A percentile compares a stretch with the other conserved stretches of the same genome.
These are phyloP conservation scores for Poecilia picta DNA, from an alignment of 2,797 vertebrate genomes.

Conservation along the genomic window DNA sequence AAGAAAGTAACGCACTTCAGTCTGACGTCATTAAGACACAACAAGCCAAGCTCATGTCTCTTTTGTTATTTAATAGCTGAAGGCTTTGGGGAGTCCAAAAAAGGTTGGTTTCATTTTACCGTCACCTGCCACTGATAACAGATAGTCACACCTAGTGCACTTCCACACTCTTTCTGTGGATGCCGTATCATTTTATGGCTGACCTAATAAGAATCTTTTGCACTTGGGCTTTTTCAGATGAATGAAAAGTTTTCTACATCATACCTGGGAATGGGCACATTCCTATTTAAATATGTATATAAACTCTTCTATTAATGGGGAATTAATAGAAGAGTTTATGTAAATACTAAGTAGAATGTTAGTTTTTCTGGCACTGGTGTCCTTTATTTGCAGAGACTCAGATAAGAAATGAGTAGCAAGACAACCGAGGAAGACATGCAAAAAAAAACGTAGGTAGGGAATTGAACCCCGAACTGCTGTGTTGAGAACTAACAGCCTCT, in stretches of 20 bases:
- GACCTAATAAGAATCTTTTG: neutral
- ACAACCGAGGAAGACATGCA: neutral
- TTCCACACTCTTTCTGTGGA: slow-evolving; percentile 21
- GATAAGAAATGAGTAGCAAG: neutral
- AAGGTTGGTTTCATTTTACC: slow-evolving; percentile 61
- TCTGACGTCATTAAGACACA: slow-evolving; percentile 2
- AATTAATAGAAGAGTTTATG: neutral
- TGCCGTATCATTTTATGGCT: slow-evolving; percentile 8
- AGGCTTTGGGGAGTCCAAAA: slow-evolving; percentile 31
- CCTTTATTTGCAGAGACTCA: neutral
- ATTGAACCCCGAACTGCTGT: neutral
- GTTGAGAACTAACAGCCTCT: neutral
- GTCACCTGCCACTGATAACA: slow-evolving; percentile 66
- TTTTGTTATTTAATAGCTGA: slow-evolving; percentile 30
- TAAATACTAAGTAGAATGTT: neutral
- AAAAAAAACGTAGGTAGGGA: neutral
- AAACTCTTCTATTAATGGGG: too few species aligned
- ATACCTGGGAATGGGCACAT: neutral
- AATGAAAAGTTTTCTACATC: neutral
- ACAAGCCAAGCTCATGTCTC: slow-evolving; percentile 12
- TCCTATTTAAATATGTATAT: too few species aligned
- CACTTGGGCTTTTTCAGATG: slow-evolving; percentile 1
- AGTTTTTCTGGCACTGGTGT: too few species aligned
- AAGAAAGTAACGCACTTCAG: neutral
- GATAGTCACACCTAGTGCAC: slow-evolving; percentile 58